These are phyloP conservation scores for Eristalis pertinax DNA, from an alignment of 2,888 invertebrate species.

Conservation along the genomic window DNA sequence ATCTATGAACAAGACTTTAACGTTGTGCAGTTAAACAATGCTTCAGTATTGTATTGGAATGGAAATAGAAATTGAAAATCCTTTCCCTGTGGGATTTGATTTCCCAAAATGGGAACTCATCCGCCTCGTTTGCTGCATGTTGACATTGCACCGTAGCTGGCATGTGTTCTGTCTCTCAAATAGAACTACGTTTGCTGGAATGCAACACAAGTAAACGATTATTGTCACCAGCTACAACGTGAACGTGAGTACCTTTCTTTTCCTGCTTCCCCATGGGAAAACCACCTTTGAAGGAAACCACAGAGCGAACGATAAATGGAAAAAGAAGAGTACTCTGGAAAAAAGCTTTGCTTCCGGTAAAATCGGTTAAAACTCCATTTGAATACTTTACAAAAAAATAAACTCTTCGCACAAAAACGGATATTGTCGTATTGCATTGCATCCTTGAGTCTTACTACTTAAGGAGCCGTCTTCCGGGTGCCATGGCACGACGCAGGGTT, in stretches of 20 bases:
- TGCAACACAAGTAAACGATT: conserved; percentile 66
- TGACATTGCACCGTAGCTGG: conserved; percentile 43
- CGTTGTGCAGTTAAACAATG: conserved; percentile 29
- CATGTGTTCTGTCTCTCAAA: conserved; percentile 33
- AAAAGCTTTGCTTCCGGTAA: conserved; percentile 66
- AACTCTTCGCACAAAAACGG: conserved; percentile 41
- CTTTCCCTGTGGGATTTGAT: conserved; percentile 53
- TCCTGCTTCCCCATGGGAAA: neutral
- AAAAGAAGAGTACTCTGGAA: conserved; percentile 19
- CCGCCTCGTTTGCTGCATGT: conserved; percentile 27
- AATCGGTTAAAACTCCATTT: conserved; percentile 71
- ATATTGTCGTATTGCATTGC: conserved; percentile 58
- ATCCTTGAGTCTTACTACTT: conserved; percentile 52
- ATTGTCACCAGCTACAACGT: conserved; percentile 65
- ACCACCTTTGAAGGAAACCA: conserved; percentile 24
- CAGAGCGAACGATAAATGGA: neutral
- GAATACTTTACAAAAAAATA: conserved; percentile 41
- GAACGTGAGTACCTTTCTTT: conserved; percentile 29
- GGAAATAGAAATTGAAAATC: conserved; percentile 65
- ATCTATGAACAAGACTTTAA: neutral
- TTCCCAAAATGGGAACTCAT: conserved; percentile 37
- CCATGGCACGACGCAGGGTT: neutral
- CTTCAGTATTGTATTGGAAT: conserved; percentile 23
- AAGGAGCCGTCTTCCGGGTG: conserved; percentile 9
- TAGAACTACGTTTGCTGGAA: conserved; percentile 52